These are phyloP conservation scores for Helicorthomorpha holstii DNA, from an alignment of 1,140 invertebrate genomes.

Conservation along the genomic window DNA sequence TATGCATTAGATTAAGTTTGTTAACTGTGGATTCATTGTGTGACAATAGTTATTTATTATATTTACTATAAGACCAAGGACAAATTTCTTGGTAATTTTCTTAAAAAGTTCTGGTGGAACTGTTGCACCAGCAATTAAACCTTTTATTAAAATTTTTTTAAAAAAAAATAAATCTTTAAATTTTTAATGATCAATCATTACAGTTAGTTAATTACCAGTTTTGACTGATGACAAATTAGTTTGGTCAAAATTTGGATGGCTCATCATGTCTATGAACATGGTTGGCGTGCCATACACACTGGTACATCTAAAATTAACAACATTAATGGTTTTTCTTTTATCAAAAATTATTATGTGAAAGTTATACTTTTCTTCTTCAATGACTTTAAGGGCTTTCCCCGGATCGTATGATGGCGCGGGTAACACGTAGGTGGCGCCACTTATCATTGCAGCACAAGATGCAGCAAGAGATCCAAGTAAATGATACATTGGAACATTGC, in stretches of 20 bases:
- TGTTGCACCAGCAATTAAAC: no score
- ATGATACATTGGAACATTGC: constrained; percentile 83
- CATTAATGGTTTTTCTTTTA: not conserved
- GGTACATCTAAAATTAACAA: constrained; percentile 39
- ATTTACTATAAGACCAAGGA: no score
- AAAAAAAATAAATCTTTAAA: no score
- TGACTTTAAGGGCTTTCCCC: constrained; percentile 40
- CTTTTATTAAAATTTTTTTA: no score
- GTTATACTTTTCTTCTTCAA: constrained; percentile 47
- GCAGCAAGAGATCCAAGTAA: constrained; percentile 65
- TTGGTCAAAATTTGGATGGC: constrained; percentile 22
- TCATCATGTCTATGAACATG: constrained; percentile 80
- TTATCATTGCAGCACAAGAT: constrained; percentile 37
- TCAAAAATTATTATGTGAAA: not conserved
- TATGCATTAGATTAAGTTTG: no score
- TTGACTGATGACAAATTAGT: constrained; percentile 27
- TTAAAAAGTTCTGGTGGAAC: no score
- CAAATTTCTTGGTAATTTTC: no score
- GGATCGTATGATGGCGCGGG: constrained; percentile 50
- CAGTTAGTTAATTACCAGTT: no score
- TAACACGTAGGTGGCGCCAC: constrained; percentile 52
- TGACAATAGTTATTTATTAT: no score
- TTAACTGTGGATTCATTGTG: no score
- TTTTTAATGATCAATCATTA: no score
- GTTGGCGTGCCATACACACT: constrained; percentile 81